phyloP scores from a whole-genome alignment of 2,797 vertebrate genomes.

The Okamejei kenojei region DNA sequence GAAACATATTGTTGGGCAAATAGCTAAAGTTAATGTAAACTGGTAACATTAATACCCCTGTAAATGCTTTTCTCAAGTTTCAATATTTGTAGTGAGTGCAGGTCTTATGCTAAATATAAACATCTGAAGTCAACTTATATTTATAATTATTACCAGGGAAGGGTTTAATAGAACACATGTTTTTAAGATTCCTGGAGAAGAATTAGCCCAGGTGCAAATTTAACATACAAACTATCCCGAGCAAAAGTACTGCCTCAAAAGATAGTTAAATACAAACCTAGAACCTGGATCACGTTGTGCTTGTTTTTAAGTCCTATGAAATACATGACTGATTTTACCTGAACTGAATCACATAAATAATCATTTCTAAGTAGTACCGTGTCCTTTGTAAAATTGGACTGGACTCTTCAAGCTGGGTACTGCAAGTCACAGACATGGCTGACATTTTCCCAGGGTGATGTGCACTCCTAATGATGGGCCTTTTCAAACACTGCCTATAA shows the following conservation, averaged over 20 bases:
- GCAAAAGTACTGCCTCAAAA: background rate
- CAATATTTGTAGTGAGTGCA: conserved; percentile 15
- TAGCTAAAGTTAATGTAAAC: background rate
- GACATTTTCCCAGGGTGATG: too few relatives aligned
- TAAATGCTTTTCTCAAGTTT: conserved; percentile 16
- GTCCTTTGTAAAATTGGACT: too few relatives aligned
- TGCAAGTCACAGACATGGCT: too few relatives aligned
- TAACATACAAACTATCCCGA: background rate
- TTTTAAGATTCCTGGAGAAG: background rate
- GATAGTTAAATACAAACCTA: background rate
- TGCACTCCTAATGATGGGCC: too few relatives aligned
- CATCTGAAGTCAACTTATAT: background rate
- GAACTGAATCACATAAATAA: too few relatives aligned
- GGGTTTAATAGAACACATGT: background rate
- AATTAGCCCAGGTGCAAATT: background rate
- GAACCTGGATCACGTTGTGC: too few relatives aligned
- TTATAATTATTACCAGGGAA: background rate
- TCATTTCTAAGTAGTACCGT: too few relatives aligned
- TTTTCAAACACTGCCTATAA: too few relatives aligned
- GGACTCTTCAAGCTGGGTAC: too few relatives aligned
- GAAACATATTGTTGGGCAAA: background rate
- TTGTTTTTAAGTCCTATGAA: too few relatives aligned
- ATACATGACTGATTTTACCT: too few relatives aligned
- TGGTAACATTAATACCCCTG: conserved; percentile 14
- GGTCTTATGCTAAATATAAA: background rate